Percentiles rank a stretch among this genome's conserved stretches.
phyloP scores from a whole-genome alignment of 2,113 vertebrate genomes.

The Aegithalos caudatus region DNA sequence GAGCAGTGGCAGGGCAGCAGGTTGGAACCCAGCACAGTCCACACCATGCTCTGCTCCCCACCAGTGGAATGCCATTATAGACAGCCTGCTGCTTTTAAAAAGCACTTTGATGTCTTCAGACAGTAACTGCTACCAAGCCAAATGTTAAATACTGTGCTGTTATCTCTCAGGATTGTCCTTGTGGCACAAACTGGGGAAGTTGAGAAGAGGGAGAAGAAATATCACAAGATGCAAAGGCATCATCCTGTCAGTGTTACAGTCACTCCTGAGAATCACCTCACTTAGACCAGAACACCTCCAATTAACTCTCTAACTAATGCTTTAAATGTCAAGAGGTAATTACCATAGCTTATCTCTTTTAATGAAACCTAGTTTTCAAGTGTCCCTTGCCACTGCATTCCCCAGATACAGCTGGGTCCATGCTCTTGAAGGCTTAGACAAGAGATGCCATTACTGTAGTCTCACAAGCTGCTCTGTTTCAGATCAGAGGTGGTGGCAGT shows the following conservation, averaged over 20 bases:
- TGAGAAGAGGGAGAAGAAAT: background rate
- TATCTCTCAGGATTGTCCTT: background rate
- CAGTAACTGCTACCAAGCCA: background rate
- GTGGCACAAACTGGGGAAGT: background rate
- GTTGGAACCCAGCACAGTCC: background rate
- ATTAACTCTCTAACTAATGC: slow-evolving; percentile 15
- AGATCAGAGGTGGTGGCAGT: background rate
- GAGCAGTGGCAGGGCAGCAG: background rate
- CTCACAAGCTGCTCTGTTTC: background rate
- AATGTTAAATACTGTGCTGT: slow-evolving; percentile 8
- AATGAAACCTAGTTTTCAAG: background rate
- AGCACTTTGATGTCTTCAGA: background rate
- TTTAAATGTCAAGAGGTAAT: slow-evolving; percentile 19
- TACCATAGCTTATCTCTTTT: background rate
- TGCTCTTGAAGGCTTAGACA: background rate
- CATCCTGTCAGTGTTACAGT: background rate
- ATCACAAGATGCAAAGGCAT: background rate
- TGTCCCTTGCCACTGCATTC: background rate
- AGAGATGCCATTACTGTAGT: background rate
- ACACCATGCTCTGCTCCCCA: accelerated
- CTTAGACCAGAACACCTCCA: background rate
- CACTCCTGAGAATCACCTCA: background rate
- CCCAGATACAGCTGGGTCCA: background rate
- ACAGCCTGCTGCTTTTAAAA: background rate
- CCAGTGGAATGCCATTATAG: background rate